phyloP scores from a whole-genome alignment of 2,113 vertebrate species.

The Dicentrarchus labrax region DNA sequence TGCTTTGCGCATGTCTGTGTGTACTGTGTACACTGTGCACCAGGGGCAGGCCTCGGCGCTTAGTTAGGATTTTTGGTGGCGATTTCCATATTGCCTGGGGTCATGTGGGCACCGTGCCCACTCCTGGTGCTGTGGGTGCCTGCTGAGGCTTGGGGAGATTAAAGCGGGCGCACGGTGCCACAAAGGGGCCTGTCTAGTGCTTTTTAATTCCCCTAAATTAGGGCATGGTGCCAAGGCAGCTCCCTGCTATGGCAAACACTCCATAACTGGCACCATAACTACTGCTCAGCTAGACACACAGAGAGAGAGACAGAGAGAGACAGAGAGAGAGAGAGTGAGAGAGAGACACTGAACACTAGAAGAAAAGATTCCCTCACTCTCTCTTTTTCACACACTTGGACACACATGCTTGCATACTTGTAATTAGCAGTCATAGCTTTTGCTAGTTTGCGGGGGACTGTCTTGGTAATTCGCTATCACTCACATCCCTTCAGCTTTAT shows the following conservation, averaged over 20 bases:
- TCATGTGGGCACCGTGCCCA: constrained; percentile 83
- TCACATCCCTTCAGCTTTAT: constrained; percentile 52
- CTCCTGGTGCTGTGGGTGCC: constrained; percentile 82
- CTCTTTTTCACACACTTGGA: constrained; percentile 66
- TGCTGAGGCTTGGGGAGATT: constrained; percentile 85
- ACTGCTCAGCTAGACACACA: constrained; percentile 75
- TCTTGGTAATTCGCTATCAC: constrained; percentile 47
- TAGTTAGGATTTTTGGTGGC: constrained; percentile 80
- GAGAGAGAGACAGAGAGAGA: background rate
- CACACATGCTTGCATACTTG: constrained; percentile 68
- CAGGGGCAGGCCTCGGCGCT: constrained; percentile 69
- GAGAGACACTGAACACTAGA: constrained; percentile 56
- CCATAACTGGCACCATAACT: constrained; percentile 81
- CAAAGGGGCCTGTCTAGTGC: constrained; percentile 87
- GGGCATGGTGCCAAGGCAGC: constrained; percentile 80
- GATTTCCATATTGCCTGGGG: constrained; percentile 86
- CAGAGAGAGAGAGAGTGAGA: constrained; percentile 39
- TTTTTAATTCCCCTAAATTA: constrained; percentile 89
- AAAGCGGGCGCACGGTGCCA: constrained; percentile 84
- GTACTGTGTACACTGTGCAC: constrained; percentile 61
- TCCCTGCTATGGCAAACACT: constrained; percentile 81
- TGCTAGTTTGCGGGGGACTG: constrained; percentile 47
- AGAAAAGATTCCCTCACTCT: constrained; percentile 66
- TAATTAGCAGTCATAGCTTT: constrained; percentile 71
- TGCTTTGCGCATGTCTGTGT: constrained; percentile 54